Percentiles rank a stretch among this genome's conserved stretches.
phyloP scores from a whole-genome alignment of 2,113 vertebrate genomes.

The Malurus cyaneus region DNA sequence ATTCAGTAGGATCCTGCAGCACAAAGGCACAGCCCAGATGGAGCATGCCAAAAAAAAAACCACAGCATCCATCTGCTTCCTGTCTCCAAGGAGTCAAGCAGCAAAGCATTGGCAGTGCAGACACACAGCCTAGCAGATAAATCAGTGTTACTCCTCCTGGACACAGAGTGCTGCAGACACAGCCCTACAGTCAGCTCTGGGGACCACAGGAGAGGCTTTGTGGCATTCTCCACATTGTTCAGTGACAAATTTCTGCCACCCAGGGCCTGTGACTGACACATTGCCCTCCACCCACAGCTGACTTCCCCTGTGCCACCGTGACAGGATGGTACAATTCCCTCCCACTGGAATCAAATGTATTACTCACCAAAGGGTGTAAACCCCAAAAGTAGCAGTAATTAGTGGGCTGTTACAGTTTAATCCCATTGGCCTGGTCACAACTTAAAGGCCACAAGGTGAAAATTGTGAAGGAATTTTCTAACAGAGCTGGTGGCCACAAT shows the following conservation, averaged over 20 bases:
- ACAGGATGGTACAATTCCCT: background rate
- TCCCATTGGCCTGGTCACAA: background rate
- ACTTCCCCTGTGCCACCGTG: background rate
- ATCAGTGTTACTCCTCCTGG: background rate
- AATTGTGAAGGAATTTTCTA: background rate
- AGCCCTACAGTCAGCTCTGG: background rate
- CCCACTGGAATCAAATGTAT: background rate
- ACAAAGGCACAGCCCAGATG: background rate
- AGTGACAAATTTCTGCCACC: background rate
- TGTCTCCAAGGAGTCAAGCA: background rate
- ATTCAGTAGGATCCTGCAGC: background rate
- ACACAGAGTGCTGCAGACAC: background rate
- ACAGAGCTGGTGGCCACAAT: background rate
- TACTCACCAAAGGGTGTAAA: background rate
- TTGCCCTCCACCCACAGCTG: background rate
- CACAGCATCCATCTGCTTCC: background rate
- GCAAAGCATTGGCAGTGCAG: background rate
- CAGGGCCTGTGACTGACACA: accelerated
- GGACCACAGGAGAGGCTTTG: background rate
- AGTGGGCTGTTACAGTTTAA: background rate
- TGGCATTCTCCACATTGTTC: background rate
- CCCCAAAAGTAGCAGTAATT: background rate
- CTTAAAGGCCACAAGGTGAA: background rate
- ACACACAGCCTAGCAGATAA: background rate
- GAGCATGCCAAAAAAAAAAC: background rate